Conservation (phyloP, 2,113 vertebrate genomes). For the Gnathonemus longibarbis region DNA sequence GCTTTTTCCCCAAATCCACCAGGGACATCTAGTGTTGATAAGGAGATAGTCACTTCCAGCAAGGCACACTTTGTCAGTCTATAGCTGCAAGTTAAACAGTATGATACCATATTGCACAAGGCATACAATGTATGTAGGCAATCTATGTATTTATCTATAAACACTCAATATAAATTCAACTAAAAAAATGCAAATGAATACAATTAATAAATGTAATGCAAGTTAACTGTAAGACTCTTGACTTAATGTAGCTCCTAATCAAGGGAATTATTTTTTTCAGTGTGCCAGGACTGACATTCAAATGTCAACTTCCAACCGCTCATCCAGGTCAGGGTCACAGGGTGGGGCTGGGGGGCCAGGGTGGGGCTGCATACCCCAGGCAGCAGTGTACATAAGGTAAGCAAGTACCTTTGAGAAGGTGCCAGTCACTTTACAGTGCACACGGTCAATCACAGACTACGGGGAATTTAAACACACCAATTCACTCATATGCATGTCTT, state of each 20-base stretch:
- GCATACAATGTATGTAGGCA: not conserved
- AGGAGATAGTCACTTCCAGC: not conserved
- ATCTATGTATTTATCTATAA: not conserved
- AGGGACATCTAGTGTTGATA: conserved; percentile 40
- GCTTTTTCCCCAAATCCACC: conserved; percentile 65
- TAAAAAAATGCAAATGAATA: not conserved
- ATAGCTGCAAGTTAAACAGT: not conserved
- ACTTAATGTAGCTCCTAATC: not conserved
- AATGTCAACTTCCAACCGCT: not conserved
- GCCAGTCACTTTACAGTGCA: not conserved
- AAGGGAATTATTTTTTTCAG: not conserved
- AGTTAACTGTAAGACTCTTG: not conserved
- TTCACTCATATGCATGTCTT: not conserved
- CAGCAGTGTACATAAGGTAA: not conserved
- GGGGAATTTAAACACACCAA: not conserved
- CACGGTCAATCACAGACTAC: not conserved
- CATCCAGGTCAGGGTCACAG: not conserved
- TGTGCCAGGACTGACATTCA: not conserved
- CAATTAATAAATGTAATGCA: not conserved
- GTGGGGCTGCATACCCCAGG: not conserved
- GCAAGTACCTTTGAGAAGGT: not conserved
- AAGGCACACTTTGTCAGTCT: not conserved
- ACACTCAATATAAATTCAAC: not conserved
- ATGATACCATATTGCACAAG: not conserved
- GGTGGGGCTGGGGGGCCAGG: not conserved